Evolutionary conservation across 2,113 vertebrate genomes (phyloP), one percentile per base, ranked within the genome.

Genomic region (Corythaeola cristata): DNA sequence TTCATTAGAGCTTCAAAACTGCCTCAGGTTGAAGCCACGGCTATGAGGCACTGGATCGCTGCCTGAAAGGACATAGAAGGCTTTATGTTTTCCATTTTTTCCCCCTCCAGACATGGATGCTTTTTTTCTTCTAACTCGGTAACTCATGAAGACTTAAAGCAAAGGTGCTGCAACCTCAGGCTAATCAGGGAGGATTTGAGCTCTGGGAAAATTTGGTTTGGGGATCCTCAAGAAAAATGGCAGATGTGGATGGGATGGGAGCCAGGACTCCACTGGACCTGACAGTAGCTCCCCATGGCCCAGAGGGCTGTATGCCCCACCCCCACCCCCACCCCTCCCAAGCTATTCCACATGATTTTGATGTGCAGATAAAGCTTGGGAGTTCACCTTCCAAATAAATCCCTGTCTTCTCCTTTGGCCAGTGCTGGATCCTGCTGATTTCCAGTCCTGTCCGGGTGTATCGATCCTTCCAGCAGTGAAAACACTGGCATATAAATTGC

Each of bases 391-490:
- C 45, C 6, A 33, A 64, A 85, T 73, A 68, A 90, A 91, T 76
- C 12, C 60, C 68, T 69, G 18, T 24, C 32, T 7, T 32, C 22
- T 78, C 30, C 80, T 86, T 28, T 1, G 17, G 33, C 15, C 59
- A 62, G 21, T 30, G 3, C 63, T 63, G 89, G 28, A 16, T 73
- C 23, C 83, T 86, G 89, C 68, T 84, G 80, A n/a, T 84, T 77
- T 63, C 77, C 26, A 63, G 47, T 30, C 89, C 28, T 58, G 59
- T 23, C 83, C 85, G 80, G 76, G 76, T 81, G 44, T 74, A 95
- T 92, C 81, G 94, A 92, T 97, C 67, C 76, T 49, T 27, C 6
- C 91, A 89, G 76, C 88, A 86, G 59, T 50, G 72, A 86, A 76
- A 92, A 69, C 55, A 62, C 39, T 55, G 76, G 64, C 68, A 78